These are phyloP conservation scores for Xiphophorus birchmanni DNA, from an alignment of 2,797 vertebrate species.

Conservation along the genomic window DNA sequence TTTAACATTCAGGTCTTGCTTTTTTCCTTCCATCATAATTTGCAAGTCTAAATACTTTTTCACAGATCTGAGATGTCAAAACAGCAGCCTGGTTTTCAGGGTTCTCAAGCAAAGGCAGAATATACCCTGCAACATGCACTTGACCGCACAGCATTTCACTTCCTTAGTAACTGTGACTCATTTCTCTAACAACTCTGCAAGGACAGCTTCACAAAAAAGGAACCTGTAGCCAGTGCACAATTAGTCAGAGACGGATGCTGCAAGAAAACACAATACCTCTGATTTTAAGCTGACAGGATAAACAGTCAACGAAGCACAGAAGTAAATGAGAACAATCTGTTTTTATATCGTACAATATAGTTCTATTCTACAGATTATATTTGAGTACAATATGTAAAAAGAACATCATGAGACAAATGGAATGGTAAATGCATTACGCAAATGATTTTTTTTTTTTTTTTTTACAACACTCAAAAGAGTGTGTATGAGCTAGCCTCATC, in stretches of 20 bases:
- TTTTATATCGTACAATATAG: constrained; percentile 11
- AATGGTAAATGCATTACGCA: not conserved
- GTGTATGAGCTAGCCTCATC: not conserved
- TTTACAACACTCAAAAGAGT: not conserved
- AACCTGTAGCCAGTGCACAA: constrained; percentile 59
- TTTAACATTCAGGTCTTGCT: constrained; percentile 1
- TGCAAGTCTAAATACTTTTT: constrained; percentile 22
- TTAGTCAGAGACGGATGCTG: constrained; percentile 52
- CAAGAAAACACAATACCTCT: constrained; percentile 37
- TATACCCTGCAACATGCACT: constrained; percentile 61
- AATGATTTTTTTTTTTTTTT: not conserved
- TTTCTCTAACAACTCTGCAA: constrained; percentile 80
- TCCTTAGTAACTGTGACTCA: constrained; percentile 82
- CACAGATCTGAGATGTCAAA: constrained; percentile 11
- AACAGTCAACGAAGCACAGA: constrained; percentile 17
- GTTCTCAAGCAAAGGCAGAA: constrained; percentile 63
- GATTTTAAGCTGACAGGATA: constrained; percentile 37
- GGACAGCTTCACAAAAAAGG: constrained; percentile 62
- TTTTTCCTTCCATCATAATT: constrained; percentile 13
- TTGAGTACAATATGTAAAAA: constrained; percentile 12
- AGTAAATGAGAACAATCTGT: constrained; percentile 10
- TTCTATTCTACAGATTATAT: not conserved
- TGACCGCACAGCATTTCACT: constrained; percentile 78
- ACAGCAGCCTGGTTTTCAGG: constrained; percentile 14
- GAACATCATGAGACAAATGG: not conserved